A percentile compares a stretch with the other conserved stretches of the same genome.
Conservation (phyloP, 1,140 invertebrate species). For the Drosophila ambigua region DNA sequence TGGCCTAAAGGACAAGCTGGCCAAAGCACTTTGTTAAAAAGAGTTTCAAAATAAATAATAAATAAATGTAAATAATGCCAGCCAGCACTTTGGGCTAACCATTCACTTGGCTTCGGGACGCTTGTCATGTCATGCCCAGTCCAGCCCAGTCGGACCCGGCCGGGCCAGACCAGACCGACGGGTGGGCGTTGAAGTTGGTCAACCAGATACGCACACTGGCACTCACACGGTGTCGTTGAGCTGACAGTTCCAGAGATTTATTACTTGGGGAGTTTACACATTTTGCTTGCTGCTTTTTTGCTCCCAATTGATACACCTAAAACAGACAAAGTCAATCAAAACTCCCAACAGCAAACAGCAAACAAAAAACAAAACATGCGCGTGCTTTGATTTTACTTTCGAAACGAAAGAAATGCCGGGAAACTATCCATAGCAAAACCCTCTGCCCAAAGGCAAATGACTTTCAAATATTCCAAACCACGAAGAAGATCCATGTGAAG, state of each 20-base stretch:
- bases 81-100: constrained; percentile 17
- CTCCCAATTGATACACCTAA: constrained; percentile 39
- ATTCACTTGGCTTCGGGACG: constrained; percentile 51
- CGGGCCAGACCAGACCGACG: constrained; percentile 24
- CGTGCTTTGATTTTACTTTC: constrained; percentile 53
- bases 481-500: constrained; percentile 21
- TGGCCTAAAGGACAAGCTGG: not conserved
- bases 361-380: constrained; percentile 20
- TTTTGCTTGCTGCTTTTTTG: constrained; percentile 35
- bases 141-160: not conserved
- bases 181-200: constrained; percentile 57
- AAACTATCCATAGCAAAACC: not conserved
- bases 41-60: constrained; percentile 1
- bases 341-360: not conserved
- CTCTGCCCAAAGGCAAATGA: constrained; percentile 14
- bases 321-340: constrained; percentile 48
- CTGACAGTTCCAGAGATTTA: constrained; percentile 55
- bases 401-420: constrained; percentile 39
- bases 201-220: constrained; percentile 48
- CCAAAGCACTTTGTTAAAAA: not conserved
- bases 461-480: constrained; percentile 32
- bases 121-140: constrained; percentile 29
- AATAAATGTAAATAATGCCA: constrained; percentile 11
- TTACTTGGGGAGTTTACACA: constrained; percentile 35
- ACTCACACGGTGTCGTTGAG: constrained; percentile 38